Evolutionary conservation across 2,797 vertebrate genomes (phyloP), one percentile per base, ranked within the genome.

Genomic region (Ficedula albicollis): DNA sequence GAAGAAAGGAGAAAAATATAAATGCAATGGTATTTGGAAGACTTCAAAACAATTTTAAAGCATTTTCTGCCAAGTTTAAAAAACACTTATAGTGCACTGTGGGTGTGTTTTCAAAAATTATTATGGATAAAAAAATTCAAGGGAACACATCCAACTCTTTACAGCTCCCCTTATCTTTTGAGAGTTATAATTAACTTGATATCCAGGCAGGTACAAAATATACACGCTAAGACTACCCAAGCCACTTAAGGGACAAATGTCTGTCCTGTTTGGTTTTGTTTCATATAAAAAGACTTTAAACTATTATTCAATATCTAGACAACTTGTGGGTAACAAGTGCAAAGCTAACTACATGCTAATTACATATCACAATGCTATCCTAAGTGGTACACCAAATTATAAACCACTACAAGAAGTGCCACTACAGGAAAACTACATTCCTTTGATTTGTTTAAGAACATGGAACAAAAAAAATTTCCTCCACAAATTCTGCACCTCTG

Each of bases 21-120:
- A 88, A 78, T 13, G 29, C 18, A 52, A 8, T 0, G 0, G 36
- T 41, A 63, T 56, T 34, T 1, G 1, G 29, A 54, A 67, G 11
- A 46, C 30, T 54, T 74, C 14, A 48, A n/a, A 81, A 84, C 14
- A 5, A 77, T 43, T 66, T 70, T 18, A 77, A 77, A 63, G 20
- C 6, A 55, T 74, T 49, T 82, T 64, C 34, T 64, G 25, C 29
- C 14, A 60, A 44, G 43, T 27, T 79, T 68, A 26, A 68, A 52
- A 60, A 82, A 6, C 14, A 89, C 43, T 26, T 66, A 14, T 2
- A 60, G 26, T 20, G n/a, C 49, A 74, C 8, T 60, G 16, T 36
- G n/a, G 9, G 14, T 39, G 3, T 46, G 22, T 52, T 95, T 89
- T 73, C 25, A 66, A 75, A 69, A 79, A 64, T 20, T 25, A 36